Evolutionary conservation across 2,888 invertebrate genomes (phyloP), one percentile per base, ranked within the genome.

Genomic region (Limnephilus rhombicus): DNA sequence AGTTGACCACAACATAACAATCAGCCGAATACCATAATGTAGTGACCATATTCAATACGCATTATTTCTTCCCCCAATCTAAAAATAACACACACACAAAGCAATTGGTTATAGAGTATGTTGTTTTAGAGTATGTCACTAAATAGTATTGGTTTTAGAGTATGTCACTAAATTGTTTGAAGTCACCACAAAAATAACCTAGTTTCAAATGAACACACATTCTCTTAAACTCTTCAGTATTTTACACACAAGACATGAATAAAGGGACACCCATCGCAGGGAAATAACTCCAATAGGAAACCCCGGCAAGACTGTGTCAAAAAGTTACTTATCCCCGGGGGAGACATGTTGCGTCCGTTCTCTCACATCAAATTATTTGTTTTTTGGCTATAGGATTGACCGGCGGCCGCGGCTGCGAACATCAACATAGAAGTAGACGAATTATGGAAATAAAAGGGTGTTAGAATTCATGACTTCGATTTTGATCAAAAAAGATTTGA

Each of bases 331-430:
- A 34, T 34, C 34, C 82, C 34, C 31, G 18, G 31, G 82, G 82
- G 34, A 83, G 34, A 83, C 31, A 37, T 37, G 82, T 68, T 83
- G 82, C 31, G 82, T 34, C 82, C 24, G 31, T 83, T 83, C 82
- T 34, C 82, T 83, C 31, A 83, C 34, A 83, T 68, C 24, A 83
- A 83, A 83, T 83, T 83, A 83, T 83, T 83, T 83, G 82, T 83
- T 34, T 83, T 83, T 83, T 83, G 82, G 82, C 18, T 31, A 34
- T 83, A 24, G 68, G 68, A 68, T 68, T 68, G 68, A 68, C 68
- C 68, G 68, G 68, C 68, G 68, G 68, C 24, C 68, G 24, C 68
- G 68, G 68, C 68, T 68, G 68, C 24, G n/a, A 24, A 68, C 68
- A 68, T 68, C 68, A 68, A 24, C 68, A 68, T 68, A 68, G 24